Percentiles rank a stretch among this genome's conserved stretches.
phyloP scores from a whole-genome alignment of 2,797 vertebrate species.

The Myotis daubentonii region DNA sequence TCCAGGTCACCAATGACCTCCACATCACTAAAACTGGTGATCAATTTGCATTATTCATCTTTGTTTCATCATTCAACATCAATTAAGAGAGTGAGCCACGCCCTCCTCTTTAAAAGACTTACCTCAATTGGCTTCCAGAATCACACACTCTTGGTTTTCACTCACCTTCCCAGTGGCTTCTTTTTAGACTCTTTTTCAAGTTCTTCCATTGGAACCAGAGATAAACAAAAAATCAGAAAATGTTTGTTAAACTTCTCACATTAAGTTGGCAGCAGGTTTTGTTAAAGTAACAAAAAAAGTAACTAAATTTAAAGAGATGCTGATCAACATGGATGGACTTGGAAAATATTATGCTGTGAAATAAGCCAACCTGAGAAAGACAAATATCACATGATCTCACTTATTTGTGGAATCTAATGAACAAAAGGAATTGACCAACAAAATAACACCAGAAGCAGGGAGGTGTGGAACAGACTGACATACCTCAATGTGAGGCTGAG shows the following conservation, averaged over 20 bases:
- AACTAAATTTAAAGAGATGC: background rate
- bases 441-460: too few relatives aligned
- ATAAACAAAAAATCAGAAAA: slow-evolving; percentile 38
- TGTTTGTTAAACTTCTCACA: background rate
- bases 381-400: too few relatives aligned
- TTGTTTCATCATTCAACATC: background rate
- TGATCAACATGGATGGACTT: too few relatives aligned
- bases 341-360: too few relatives aligned
- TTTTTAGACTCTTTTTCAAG: slow-evolving; percentile 17
- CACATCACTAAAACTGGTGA: background rate
- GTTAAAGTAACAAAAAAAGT: background rate
- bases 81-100: background rate
- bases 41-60: background rate
- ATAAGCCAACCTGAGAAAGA: too few relatives aligned
- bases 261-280: background rate
- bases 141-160: background rate
- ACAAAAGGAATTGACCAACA: too few relatives aligned
- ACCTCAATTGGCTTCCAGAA: background rate
- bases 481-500: too few relatives aligned
- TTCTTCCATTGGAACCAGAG: slow-evolving; percentile 4
- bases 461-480: too few relatives aligned
- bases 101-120: background rate
- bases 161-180: background rate
- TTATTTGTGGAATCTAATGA: too few relatives aligned
- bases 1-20: background rate